These are phyloP conservation scores for Notoglanidium macrostoma DNA, from an alignment of 2,797 vertebrate genomes.

Conservation along the genomic window DNA sequence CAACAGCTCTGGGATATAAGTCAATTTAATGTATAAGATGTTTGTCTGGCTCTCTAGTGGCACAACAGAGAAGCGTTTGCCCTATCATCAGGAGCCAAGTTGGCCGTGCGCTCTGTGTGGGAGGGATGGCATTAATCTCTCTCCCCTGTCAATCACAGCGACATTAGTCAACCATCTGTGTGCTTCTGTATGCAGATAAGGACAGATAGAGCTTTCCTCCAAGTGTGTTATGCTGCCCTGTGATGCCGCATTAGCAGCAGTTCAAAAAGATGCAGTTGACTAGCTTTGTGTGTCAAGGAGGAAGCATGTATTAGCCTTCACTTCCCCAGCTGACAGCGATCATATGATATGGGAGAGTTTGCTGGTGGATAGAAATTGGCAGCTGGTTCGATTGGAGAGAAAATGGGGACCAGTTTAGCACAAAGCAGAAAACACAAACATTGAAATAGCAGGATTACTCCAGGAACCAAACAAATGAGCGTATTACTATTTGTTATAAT, in stretches of 20 bases:
- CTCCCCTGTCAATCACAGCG: constrained; percentile 12
- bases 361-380: neutral
- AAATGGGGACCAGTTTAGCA: neutral
- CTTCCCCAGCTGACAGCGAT: neutral
- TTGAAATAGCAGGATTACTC: neutral
- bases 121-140: constrained; percentile 4
- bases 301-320: neutral
- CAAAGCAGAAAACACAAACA: neutral
- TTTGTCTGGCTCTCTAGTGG: neutral
- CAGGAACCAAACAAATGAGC: neutral
- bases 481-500: neutral
- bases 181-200: constrained; percentile 9
- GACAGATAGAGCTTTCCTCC: neutral
- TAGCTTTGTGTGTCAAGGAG: neutral
- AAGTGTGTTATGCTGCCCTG: too few relatives aligned
- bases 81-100: neutral
- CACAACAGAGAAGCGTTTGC: neutral
- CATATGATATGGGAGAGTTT: neutral
- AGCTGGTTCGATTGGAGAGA: neutral
- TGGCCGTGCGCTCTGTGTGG: neutral
- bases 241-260: neutral
- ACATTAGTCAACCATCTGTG: constrained; percentile 8
- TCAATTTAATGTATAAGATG: neutral
- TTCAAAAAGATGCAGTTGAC: neutral
- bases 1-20: neutral